A percentile compares a stretch with the other conserved stretches of the same genome.
Evolutionary conservation across 2,113 vertebrate genomes (phyloP).

Genomic region (Clupea harengus): DNA sequence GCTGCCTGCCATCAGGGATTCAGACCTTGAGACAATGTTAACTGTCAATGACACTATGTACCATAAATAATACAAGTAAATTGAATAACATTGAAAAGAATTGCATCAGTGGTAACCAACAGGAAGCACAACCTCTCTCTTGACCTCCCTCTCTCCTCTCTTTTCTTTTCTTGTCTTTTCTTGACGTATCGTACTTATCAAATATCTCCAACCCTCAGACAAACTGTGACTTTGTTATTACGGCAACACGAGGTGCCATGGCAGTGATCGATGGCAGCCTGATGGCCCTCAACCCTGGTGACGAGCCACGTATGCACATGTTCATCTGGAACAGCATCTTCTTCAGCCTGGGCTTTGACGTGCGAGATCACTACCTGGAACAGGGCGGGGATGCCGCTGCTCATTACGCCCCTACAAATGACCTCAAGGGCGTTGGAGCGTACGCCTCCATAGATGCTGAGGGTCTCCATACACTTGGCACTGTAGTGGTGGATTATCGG

Average conservation of each 20-base stretch:
- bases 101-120: too few relatives aligned
- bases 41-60: background rate
- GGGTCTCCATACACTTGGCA: constrained; percentile 86
- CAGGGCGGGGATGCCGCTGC: constrained; percentile 89
- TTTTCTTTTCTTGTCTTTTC: background rate
- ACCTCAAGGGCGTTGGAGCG: constrained; percentile 88
- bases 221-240: constrained; percentile 90
- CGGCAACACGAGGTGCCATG: constrained; percentile 86
- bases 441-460: constrained; percentile 86
- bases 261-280: constrained; percentile 90
- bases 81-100: background rate
- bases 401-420: constrained; percentile 83
- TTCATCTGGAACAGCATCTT: constrained; percentile 98
- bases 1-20: background rate
- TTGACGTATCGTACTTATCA: too few relatives aligned
- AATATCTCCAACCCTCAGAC: constrained; percentile 67
- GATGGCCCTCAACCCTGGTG: constrained; percentile 92
- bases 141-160: background rate
- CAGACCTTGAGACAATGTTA: background rate
- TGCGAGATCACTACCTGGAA: constrained; percentile 88
- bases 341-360: constrained; percentile 92
- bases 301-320: constrained; percentile 92
- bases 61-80: background rate
- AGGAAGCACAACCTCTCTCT: background rate
- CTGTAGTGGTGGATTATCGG: constrained; percentile 90